Conservation (phyloP, 2,113 vertebrate species). For the Charadrius vociferus region DNA sequence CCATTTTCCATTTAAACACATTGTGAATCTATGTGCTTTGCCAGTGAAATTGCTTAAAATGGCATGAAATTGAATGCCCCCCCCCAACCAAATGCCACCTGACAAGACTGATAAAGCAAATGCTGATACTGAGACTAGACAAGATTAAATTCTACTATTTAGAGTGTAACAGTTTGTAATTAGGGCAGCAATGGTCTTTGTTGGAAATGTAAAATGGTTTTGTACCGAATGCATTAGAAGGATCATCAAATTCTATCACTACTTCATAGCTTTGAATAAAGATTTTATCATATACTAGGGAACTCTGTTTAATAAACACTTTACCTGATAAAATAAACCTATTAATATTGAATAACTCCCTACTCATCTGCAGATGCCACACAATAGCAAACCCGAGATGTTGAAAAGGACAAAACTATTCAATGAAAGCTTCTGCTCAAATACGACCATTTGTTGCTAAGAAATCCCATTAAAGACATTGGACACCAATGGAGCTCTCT, state of each 20-base stretch:
- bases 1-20: slow-evolving; percentile 64
- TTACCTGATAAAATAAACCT: slow-evolving; percentile 24
- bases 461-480: neutral
- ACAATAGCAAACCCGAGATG: neutral
- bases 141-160: slow-evolving; percentile 61
- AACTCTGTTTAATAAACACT: slow-evolving; percentile 33
- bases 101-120: slow-evolving; percentile 64
- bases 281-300: slow-evolving; percentile 24
- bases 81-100: slow-evolving; percentile 49
- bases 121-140: slow-evolving; percentile 47
- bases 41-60: slow-evolving; percentile 63
- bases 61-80: slow-evolving; percentile 62
- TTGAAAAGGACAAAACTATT: neutral
- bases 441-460: neutral
- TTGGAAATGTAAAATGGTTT: slow-evolving; percentile 51
- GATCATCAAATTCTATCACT: slow-evolving; percentile 27
- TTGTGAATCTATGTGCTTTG: slow-evolving; percentile 5
- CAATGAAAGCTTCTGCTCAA: neutral
- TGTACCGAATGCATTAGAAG: slow-evolving; percentile 19
- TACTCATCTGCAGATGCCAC: neutral
- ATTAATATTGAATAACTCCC: slow-evolving; percentile 22
- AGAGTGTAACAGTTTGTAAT: slow-evolving; percentile 42
- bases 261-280: slow-evolving; percentile 39
- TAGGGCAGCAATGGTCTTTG: slow-evolving; percentile 47
- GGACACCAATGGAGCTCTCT: neutral